Evolutionary conservation across 2,113 vertebrate genomes (phyloP).

Genomic region (Gnathonemus longibarbis): DNA sequence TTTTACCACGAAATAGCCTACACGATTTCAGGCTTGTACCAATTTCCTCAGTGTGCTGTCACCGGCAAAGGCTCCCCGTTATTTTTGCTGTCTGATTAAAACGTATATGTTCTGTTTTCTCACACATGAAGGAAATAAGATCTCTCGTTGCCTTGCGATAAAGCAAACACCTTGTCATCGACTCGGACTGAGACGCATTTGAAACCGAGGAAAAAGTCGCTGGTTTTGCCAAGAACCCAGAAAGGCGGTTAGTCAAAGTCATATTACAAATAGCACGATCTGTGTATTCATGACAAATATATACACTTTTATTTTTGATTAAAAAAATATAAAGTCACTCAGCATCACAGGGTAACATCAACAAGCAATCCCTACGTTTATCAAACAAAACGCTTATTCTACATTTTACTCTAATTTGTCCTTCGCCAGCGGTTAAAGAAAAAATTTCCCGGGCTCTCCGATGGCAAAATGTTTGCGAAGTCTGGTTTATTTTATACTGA

Average conservation of each 20-base stretch:
- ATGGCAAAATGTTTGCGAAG: conserved; percentile 3
- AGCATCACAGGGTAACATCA: not conserved
- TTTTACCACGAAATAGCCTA: not conserved
- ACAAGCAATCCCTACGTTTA: not conserved
- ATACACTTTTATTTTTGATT: not conserved
- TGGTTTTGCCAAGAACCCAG: not conserved
- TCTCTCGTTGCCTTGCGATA: conserved; percentile 10
- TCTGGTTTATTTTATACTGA: conserved; percentile 39
- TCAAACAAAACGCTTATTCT: not conserved
- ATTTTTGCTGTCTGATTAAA: not conserved
- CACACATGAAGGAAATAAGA: not conserved
- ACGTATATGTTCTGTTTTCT: not conserved
- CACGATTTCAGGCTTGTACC: not conserved
- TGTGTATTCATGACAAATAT: not conserved
- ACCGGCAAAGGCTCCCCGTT: not conserved
- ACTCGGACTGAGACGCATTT: not conserved
- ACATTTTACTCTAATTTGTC: not conserved
- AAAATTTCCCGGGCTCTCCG: not conserved
- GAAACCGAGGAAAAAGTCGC: not conserved
- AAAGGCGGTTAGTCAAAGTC: not conserved
- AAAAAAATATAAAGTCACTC: not conserved
- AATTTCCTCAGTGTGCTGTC: not conserved
- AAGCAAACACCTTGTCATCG: conserved; percentile 11
- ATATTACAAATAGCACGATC: not conserved
- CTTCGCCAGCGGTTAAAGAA: not conserved